phyloP scores from a whole-genome alignment of 35 echinoderm and acorn worm genomes.

The Eucidaris tribuloides region DNA sequence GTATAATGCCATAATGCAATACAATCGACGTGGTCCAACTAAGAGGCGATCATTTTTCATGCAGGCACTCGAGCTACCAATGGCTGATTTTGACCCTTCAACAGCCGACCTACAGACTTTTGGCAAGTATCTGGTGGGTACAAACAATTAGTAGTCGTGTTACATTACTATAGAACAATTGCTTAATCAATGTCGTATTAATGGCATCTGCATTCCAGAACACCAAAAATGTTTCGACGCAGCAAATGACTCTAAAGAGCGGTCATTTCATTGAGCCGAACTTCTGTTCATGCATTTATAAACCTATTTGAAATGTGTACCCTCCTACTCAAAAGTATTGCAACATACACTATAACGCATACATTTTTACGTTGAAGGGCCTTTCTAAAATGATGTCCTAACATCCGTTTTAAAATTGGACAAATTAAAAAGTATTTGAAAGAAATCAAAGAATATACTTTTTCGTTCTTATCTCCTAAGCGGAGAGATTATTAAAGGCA shows the following conservation, averaged over 20 bases:
- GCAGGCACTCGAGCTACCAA: constrained; percentile 48
- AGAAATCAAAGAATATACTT: too few relatives aligned
- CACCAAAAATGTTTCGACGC: neutral
- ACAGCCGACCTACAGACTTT: constrained; percentile 8
- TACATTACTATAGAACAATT: neutral
- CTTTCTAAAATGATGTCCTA: too few relatives aligned
- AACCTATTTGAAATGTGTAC: too few relatives aligned
- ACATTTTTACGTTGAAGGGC: too few relatives aligned
- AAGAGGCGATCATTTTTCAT: constrained; percentile 30
- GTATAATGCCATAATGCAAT: constrained; percentile 72
- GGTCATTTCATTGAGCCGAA: too few relatives aligned
- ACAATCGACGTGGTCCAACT: constrained; percentile 55
- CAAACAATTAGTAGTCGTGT: neutral
- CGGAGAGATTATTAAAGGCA: too few relatives aligned
- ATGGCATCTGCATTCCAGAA: neutral
- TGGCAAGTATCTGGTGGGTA: constrained; percentile 54
- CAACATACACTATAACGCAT: too few relatives aligned
- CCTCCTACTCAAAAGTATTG: too few relatives aligned
- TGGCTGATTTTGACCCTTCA: neutral
- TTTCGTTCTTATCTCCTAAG: too few relatives aligned
- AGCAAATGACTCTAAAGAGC: neutral
- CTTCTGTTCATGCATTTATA: too few relatives aligned
- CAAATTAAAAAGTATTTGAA: too few relatives aligned
- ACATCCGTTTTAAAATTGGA: too few relatives aligned
- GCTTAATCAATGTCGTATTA: neutral